phyloP scores from a whole-genome alignment of 2,113 vertebrate genomes.

The Choloepus hoffmanni region DNA sequence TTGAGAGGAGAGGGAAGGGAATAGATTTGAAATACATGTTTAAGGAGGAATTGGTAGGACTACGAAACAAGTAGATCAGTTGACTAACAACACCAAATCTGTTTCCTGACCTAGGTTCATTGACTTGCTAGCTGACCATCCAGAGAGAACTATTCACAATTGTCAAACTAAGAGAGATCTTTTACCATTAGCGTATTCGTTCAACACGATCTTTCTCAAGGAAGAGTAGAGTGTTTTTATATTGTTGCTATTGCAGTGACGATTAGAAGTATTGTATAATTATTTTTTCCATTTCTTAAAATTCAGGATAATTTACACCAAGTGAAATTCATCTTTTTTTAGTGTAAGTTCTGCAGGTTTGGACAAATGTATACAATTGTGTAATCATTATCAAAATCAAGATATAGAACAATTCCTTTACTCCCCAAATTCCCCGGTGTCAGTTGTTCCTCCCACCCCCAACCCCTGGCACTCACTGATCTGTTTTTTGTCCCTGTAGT shows the following conservation, averaged over 20 bases:
- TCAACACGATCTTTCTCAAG: conserved; percentile 7
- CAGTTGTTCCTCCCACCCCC: background rate
- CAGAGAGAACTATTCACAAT: background rate
- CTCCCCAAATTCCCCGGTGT: background rate
- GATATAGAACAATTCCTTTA: conserved; percentile 39
- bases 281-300: conserved; percentile 16
- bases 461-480: background rate
- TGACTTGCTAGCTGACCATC: background rate
- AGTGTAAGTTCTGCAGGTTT: conserved; percentile 7
- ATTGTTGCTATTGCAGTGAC: conserved; percentile 25
- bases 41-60: conserved; percentile 29
- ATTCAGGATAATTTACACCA: conserved; percentile 13
- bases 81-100: background rate
- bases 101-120: background rate
- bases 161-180: background rate
- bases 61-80: background rate
- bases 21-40: conserved; percentile 1
- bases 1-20: background rate
- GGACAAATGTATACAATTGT: background rate
- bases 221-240: background rate
- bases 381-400: background rate
- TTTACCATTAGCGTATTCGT: background rate
- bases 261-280: background rate
- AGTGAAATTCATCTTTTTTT: conserved; percentile 9
- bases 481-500: background rate